These are phyloP conservation scores for Enteromius anoplus DNA, from an alignment of 2,797 vertebrate species.

Conservation along the genomic window DNA sequence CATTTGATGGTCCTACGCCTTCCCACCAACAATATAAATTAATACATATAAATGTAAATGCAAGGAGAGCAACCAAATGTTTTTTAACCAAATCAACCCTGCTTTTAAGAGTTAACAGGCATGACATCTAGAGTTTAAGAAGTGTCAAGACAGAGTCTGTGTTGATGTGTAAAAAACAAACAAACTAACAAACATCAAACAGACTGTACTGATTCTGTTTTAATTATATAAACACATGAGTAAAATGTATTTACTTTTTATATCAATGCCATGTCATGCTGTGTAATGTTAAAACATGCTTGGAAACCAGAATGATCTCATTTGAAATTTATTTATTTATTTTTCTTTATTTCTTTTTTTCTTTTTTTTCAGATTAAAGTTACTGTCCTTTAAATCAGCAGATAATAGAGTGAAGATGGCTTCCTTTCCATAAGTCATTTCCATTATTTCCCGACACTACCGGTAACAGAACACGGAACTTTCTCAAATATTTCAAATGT, in stretches of 20 bases:
- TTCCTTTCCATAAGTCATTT: background rate
- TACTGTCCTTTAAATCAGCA: background rate
- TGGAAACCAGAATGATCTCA: background rate
- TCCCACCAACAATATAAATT: too few species aligned
- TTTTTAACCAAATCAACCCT: too few species aligned
- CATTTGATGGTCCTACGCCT: too few species aligned
- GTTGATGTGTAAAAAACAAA: too few species aligned
- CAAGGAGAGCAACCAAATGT: too few species aligned
- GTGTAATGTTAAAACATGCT: background rate
- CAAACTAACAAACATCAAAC: background rate
- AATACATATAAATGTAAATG: too few species aligned
- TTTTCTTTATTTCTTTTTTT: background rate
- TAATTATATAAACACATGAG: background rate
- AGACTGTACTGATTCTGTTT: background rate
- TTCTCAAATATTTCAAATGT: slow-evolving; percentile 26
- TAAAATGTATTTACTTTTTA: background rate
- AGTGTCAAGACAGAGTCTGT: background rate
- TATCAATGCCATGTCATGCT: background rate
- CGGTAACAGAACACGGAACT: background rate
- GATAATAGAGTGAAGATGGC: background rate
- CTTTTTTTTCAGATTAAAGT: background rate
- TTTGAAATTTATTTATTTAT: background rate
- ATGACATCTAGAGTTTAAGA: too few species aligned
- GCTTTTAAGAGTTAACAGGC: too few species aligned
- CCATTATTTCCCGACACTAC: background rate